Conservation (phyloP, 2,113 vertebrate genomes). For the Hylia prasina region DNA sequence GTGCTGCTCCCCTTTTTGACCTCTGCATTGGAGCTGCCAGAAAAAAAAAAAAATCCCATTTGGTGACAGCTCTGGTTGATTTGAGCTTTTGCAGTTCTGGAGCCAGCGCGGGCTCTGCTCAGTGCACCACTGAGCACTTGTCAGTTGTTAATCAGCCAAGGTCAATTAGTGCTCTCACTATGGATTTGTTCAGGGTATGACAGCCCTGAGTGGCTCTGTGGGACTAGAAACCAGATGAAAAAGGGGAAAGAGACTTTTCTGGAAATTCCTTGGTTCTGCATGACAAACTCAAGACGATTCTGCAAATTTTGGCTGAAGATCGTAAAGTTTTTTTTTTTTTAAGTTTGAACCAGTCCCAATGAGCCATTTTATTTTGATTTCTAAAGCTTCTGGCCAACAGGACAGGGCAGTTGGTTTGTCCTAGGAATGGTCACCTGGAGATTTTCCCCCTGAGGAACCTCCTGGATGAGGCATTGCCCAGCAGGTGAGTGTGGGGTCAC, state of each 20-base stretch:
- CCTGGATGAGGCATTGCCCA: neutral
- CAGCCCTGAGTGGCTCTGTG: neutral
- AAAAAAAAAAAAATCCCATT: neutral
- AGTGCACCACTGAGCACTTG: neutral
- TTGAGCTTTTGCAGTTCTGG: neutral
- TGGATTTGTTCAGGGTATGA: neutral
- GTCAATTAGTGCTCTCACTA: slow-evolving; percentile 11
- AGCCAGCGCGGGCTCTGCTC: neutral
- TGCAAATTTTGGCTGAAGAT: neutral
- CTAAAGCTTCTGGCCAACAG: neutral
- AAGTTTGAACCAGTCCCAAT: neutral
- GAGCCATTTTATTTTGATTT: neutral
- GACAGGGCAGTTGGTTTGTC: neutral
- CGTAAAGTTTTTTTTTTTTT: neutral
- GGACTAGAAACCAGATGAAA: neutral
- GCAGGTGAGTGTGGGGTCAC: neutral
- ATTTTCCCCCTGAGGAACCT: neutral
- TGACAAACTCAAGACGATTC: neutral
- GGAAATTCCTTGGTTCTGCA: neutral
- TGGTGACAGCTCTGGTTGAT: neutral
- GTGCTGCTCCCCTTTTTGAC: neutral
- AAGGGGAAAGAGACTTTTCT: neutral
- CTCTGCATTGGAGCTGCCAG: neutral
- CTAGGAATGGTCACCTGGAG: neutral
- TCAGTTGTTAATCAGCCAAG: slow-evolving; percentile 1